These are phyloP conservation scores for Hafferia zeledoni DNA, from an alignment of 2,797 vertebrate genomes.

Conservation along the genomic window DNA sequence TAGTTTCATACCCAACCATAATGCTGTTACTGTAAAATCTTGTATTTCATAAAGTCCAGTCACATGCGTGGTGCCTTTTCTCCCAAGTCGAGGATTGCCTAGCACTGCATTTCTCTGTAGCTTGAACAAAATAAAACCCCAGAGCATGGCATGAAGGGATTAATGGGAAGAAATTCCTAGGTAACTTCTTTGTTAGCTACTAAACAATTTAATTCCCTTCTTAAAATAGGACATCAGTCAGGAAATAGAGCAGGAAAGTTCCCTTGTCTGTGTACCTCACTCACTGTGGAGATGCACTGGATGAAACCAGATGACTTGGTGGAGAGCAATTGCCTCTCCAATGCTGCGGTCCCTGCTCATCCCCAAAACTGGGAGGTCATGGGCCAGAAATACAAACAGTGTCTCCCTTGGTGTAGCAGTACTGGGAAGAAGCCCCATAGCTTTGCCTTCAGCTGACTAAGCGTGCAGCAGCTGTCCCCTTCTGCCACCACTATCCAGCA, in stretches of 20 bases:
- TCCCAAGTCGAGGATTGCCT: fast-evolving
- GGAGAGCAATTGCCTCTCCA: neutral
- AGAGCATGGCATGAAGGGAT: neutral
- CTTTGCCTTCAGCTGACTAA: neutral
- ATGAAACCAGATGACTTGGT: neutral
- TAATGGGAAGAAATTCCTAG: neutral
- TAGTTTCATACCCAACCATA: neutral
- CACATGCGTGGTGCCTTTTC: fast-evolving
- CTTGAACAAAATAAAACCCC: neutral
- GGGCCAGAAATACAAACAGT: neutral
- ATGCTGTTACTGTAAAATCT: neutral
- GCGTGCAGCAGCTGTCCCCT: neutral
- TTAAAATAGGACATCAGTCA: neutral
- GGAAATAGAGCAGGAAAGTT: neutral
- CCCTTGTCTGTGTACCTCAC: neutral
- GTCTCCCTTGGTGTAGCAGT: neutral
- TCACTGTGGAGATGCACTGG: fast-evolving
- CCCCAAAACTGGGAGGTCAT: neutral
- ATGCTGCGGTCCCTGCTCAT: fast-evolving
- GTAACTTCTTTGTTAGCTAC: neutral
- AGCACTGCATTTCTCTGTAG: neutral
- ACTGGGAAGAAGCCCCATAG: neutral
- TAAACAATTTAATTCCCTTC: neutral
- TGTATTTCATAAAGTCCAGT: neutral
- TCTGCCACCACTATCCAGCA: neutral